Evolutionary conservation across 2,888 invertebrate genomes (phyloP).

Genomic region (Drosophila phalerata): DNA sequence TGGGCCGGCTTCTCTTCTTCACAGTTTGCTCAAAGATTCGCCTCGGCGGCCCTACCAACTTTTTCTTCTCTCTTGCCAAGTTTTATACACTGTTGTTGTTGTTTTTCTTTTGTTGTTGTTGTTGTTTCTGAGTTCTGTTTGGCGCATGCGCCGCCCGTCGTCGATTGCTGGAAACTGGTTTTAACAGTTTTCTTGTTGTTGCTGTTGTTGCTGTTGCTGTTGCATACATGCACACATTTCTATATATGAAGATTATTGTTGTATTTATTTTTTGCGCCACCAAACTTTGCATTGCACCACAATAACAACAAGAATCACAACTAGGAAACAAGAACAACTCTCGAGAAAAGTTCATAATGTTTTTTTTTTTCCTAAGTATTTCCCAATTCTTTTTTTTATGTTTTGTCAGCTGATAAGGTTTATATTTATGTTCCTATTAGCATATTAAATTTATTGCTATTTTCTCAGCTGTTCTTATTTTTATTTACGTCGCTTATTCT

Average conservation of each 20-base stretch:
- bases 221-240: constrained; percentile 17
- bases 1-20: constrained; percentile 65
- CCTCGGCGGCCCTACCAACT: constrained; percentile 64
- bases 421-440: constrained; percentile 30
- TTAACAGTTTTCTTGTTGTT: constrained; percentile 65
- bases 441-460: constrained; percentile 30
- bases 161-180: constrained; percentile 60
- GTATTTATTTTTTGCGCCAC: constrained; percentile 51
- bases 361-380: constrained; percentile 9
- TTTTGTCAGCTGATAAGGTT: constrained; percentile 47
- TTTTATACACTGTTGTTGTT: constrained; percentile 24
- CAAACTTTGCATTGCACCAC: constrained; percentile 51
- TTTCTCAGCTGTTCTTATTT: constrained; percentile 51
- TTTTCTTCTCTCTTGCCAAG: constrained; percentile 51
- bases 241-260: constrained; percentile 34
- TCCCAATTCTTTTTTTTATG: constrained; percentile 26
- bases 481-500: constrained; percentile 10
- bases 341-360: constrained; percentile 22
- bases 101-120: constrained; percentile 13
- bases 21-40: constrained; percentile 77
- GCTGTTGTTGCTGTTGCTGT: constrained; percentile 15
- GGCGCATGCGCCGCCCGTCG: constrained; percentile 62
- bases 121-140: constrained; percentile 51
- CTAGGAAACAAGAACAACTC: constrained; percentile 14
- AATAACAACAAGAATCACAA: constrained; percentile 6